These are phyloP conservation scores for Tenthredo amoena DNA, from an alignment of 2,888 invertebrate genomes.

Conservation along the genomic window DNA sequence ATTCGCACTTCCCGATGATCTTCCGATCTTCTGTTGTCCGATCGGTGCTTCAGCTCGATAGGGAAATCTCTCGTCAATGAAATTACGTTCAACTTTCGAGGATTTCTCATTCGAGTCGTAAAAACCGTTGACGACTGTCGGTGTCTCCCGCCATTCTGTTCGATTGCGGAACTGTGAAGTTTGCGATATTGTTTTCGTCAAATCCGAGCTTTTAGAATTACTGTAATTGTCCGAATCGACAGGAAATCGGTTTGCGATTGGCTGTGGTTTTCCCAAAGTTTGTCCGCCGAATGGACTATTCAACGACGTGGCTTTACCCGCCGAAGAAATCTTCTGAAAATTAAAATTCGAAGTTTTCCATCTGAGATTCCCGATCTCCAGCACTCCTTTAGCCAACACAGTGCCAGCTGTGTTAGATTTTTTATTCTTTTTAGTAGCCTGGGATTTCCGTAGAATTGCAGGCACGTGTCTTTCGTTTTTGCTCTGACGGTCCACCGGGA, in stretches of 20 bases:
- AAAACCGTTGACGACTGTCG: slow-evolving; percentile 21
- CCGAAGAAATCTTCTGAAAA: neutral
- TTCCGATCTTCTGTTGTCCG: neutral
- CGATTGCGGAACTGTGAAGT: neutral
- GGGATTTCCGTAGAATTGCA: slow-evolving; percentile 34
- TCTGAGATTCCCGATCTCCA: neutral
- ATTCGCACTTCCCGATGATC: neutral
- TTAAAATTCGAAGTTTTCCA: slow-evolving; percentile 21
- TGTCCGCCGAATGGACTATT: neutral
- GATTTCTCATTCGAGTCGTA: neutral
- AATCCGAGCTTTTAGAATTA: neutral
- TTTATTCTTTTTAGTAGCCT: neutral
- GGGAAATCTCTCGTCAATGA: slow-evolving; percentile 26
- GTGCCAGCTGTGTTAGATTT: neutral
- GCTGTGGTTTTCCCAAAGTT: neutral
- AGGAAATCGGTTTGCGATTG: neutral
- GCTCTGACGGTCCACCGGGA: neutral
- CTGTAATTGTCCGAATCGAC: neutral
- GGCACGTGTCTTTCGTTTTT: slow-evolving; percentile 26
- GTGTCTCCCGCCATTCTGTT: slow-evolving; percentile 7
- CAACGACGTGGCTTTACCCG: neutral
- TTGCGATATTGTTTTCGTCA: neutral
- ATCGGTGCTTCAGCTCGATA: neutral
- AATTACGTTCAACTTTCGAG: slow-evolving; percentile 51
- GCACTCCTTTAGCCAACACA: neutral